Conservation (phyloP, 2,888 invertebrate species). For the Coleophora deauratella region DNA sequence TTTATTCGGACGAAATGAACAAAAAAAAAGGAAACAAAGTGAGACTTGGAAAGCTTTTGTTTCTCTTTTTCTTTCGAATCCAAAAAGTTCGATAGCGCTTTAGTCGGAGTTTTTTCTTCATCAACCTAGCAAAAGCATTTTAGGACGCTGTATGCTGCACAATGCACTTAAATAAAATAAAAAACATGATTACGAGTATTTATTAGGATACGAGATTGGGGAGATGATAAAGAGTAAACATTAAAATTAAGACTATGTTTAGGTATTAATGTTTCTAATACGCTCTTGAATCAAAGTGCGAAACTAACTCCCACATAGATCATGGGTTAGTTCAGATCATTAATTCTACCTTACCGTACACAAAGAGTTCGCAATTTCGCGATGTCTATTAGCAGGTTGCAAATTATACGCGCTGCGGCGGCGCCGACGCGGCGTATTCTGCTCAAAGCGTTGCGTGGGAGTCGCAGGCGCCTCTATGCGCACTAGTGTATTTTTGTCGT, state of each 20-base stretch:
- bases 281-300: too few relatives aligned
- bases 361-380: too few relatives aligned
- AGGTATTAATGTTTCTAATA: too few relatives aligned
- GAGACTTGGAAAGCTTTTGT: conserved; percentile 29
- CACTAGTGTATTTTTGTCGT: not conserved
- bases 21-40: conserved; percentile 28
- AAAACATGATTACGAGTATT: too few relatives aligned
- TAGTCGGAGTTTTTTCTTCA: conserved; percentile 1
- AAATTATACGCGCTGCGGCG: conserved; percentile 43
- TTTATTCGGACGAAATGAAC: conserved; percentile 35
- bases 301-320: too few relatives aligned
- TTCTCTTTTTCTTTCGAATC: conserved; percentile 35
- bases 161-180: too few relatives aligned
- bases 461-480: conserved; percentile 40
- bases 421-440: conserved; percentile 56
- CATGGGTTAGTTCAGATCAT: too few relatives aligned
- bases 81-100: conserved; percentile 15
- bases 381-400: conserved; percentile 62
- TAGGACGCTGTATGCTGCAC: too few relatives aligned
- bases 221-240: too few relatives aligned
- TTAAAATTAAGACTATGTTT: too few relatives aligned
- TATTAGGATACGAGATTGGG: too few relatives aligned
- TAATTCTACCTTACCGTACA: too few relatives aligned
- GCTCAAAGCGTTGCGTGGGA: conserved; percentile 41
- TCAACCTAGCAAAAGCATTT: not conserved